These are phyloP conservation scores for Philaenus spumarius DNA, from an alignment of 1,140 invertebrate species.

Conservation along the genomic window DNA sequence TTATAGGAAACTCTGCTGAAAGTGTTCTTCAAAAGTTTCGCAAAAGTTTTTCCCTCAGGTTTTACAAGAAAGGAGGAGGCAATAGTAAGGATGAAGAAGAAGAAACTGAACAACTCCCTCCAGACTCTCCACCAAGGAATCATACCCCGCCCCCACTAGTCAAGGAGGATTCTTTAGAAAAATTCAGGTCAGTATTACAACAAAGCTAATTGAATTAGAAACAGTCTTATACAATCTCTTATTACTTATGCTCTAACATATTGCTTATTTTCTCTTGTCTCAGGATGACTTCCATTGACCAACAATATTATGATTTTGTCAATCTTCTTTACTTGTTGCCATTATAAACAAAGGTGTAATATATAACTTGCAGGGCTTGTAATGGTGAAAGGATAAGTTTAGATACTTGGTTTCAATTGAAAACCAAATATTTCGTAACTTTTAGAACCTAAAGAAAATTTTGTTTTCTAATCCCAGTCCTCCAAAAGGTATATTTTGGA, in stretches of 20 bases:
- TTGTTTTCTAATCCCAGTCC: too few relatives aligned
- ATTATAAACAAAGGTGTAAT: too few relatives aligned
- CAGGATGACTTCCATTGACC: not conserved
- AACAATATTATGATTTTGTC: too few relatives aligned
- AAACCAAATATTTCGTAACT: too few relatives aligned
- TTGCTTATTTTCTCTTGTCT: not conserved
- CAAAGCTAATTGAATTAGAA: not conserved
- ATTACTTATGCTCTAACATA: not conserved
- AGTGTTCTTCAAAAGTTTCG: conserved; percentile 61
- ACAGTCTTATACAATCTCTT: not conserved
- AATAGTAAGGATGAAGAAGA: conserved; percentile 41
- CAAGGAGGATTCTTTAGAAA: conserved; percentile 38
- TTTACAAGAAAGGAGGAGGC: conserved; percentile 44
- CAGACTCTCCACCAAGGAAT: conserved; percentile 33
- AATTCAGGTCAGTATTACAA: conserved; percentile 36
- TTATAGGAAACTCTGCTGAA: conserved; percentile 15
- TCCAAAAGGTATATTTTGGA: too few relatives aligned
- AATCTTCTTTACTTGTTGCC: too few relatives aligned
- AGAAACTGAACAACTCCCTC: conserved; percentile 30
- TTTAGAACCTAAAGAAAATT: too few relatives aligned
- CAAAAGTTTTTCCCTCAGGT: conserved; percentile 58
- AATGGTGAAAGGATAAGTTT: too few relatives aligned
- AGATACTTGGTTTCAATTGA: too few relatives aligned
- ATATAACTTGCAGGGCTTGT: too few relatives aligned
- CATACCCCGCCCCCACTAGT: conserved; percentile 23